Percentiles rank a stretch among this genome's conserved stretches.
These are phyloP conservation scores for Carterocephalus palaemon DNA, from an alignment of 2,888 invertebrate species.

Conservation along the genomic window DNA sequence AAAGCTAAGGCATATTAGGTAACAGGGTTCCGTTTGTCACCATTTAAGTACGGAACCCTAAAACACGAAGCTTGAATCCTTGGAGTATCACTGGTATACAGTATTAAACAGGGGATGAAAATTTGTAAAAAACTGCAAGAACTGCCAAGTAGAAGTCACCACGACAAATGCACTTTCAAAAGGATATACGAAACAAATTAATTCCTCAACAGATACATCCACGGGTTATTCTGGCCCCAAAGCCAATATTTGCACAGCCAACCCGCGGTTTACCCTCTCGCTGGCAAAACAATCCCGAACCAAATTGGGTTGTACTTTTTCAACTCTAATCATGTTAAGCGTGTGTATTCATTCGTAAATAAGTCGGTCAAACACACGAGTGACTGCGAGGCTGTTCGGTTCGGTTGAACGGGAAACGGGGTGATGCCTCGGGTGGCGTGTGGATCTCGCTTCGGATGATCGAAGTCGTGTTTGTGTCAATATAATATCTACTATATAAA, in stretches of 20 bases:
- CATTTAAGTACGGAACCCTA: too few species aligned
- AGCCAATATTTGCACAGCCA: conserved; percentile 20
- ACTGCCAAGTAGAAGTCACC: too few species aligned
- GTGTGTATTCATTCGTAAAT: conserved; percentile 38
- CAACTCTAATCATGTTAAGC: conserved; percentile 24
- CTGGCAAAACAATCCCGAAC: conserved; percentile 19
- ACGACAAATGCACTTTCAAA: too few species aligned
- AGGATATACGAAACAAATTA: neutral
- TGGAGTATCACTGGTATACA: too few species aligned
- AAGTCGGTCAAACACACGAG: conserved; percentile 43
- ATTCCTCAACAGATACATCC: conserved; percentile 2
- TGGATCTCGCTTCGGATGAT: conserved; percentile 3
- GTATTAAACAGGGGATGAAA: too few species aligned
- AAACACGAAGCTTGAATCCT: too few species aligned
- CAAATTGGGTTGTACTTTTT: conserved; percentile 25
- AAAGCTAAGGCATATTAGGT: too few species aligned
- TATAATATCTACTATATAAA: too few species aligned
- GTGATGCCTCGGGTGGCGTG: conserved; percentile 7
- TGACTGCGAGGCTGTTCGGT: conserved; percentile 14
- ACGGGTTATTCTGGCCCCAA: conserved; percentile 10
- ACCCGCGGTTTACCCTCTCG: conserved; percentile 20
- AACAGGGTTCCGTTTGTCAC: too few species aligned
- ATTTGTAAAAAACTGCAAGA: too few species aligned
- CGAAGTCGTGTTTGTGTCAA: too few species aligned
- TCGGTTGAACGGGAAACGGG: conserved; percentile 16